Evolutionary conservation across 23 tunicate species (phyloP).

Genomic region (Trididemnum miniatum): DNA sequence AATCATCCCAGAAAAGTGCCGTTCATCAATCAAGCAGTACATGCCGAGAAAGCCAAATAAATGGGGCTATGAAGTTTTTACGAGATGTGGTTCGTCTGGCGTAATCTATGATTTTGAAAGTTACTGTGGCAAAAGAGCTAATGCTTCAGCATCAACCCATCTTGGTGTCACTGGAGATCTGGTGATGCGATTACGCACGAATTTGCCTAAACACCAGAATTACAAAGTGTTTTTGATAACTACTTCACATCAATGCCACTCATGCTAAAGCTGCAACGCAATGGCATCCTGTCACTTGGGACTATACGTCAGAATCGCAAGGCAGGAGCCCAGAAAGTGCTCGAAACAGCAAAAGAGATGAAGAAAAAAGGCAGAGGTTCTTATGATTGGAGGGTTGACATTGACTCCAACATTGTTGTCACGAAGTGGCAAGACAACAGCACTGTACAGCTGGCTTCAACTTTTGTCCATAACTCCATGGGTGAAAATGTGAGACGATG

Average conservation of each 20-base stretch:
- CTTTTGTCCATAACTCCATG: neutral
- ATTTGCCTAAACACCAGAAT: conserved; percentile 12
- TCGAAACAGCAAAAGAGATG: no score
- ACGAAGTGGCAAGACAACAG: neutral
- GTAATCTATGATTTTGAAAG: conserved; percentile 5
- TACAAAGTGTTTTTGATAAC: conserved; percentile 15
- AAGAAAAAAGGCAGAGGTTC: conserved; percentile 2
- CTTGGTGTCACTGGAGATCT: no score
- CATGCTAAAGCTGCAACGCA: neutral
- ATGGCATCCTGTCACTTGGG: neutral
- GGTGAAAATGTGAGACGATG: neutral
- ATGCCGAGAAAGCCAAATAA: conserved; percentile 14
- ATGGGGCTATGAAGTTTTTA: conserved; percentile 23
- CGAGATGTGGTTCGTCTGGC: conserved; percentile 12
- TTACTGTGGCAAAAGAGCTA: neutral
- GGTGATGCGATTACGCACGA: neutral
- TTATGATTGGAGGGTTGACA: neutral
- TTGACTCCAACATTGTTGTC: neutral
- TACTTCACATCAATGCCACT: conserved; percentile 6
- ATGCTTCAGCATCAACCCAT: neutral
- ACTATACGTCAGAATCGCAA: neutral
- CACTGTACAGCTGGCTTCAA: neutral
- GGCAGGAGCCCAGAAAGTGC: neutral
- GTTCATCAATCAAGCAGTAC: conserved; percentile 8
- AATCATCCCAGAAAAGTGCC: conserved; percentile 25